Evolutionary conservation across 2,797 vertebrate genomes (phyloP).

Genomic region (Tragopan temminckii): DNA sequence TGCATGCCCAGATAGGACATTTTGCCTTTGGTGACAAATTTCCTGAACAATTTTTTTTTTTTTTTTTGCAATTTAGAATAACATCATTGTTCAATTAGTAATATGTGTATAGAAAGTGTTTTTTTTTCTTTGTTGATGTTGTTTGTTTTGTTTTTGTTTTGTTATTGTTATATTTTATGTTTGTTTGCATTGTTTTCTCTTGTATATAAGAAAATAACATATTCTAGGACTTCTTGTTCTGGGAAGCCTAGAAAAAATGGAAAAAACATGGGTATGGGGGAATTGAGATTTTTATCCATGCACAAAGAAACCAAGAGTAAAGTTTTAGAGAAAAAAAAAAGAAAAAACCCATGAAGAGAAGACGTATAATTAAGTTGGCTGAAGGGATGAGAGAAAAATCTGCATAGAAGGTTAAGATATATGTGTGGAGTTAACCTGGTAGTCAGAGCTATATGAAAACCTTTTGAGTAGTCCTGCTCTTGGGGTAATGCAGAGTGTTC

Average conservation of each 20-base stretch:
- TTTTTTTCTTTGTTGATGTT: background rate
- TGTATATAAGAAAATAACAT: background rate
- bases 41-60: background rate
- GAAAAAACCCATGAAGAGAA: rapidly evolving
- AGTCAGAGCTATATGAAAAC: background rate
- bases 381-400: background rate
- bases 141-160: background rate
- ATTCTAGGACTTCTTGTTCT: background rate
- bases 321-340: background rate
- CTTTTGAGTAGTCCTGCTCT: background rate
- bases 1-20: background rate
- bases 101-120: background rate
- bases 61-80: background rate
- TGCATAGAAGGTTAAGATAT: background rate
- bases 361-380: background rate
- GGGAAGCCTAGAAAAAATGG: background rate
- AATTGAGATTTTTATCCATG: background rate
- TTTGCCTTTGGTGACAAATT: background rate
- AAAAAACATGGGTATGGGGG: rapidly evolving
- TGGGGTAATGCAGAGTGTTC: background rate
- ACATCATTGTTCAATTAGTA: background rate
- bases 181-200: background rate
- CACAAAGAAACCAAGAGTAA: background rate
- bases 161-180: background rate
- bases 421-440: background rate